These are phyloP conservation scores for Sebastolobus alascanus DNA, from an alignment of 2,797 vertebrate genomes.

Conservation along the genomic window DNA sequence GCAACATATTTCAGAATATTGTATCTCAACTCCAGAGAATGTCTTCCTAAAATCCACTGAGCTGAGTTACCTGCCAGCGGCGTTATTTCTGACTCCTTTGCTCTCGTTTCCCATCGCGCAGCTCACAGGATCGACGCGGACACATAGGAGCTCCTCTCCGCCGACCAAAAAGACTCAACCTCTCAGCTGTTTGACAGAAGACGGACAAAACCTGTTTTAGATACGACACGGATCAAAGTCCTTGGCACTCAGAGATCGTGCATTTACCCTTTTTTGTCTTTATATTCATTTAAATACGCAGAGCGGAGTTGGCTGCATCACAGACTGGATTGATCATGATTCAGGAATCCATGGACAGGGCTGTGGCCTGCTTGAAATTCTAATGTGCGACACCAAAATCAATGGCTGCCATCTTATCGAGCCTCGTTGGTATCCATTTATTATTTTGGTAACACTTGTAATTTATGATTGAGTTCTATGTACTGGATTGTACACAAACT, in stretches of 20 bases:
- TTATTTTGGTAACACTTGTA: slow-evolving; percentile 70
- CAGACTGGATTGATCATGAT: slow-evolving; percentile 54
- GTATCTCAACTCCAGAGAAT: slow-evolving; percentile 8
- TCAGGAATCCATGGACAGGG: slow-evolving; percentile 55
- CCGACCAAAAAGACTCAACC: slow-evolving; percentile 51
- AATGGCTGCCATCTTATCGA: slow-evolving; percentile 54
- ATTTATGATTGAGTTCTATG: slow-evolving; percentile 67
- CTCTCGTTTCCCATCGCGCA: slow-evolving; percentile 69
- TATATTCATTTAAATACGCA: slow-evolving; percentile 74
- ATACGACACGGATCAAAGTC: slow-evolving; percentile 63
- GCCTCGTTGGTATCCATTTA: slow-evolving; percentile 62
- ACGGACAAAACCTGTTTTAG: slow-evolving; percentile 75
- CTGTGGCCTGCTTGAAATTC: slow-evolving; percentile 65
- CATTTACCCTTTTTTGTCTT: slow-evolving; percentile 72
- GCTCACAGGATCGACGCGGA: slow-evolving; percentile 98
- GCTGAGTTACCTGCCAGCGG: background rate
- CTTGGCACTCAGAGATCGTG: slow-evolving; percentile 68
- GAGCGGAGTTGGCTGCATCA: slow-evolving; percentile 55
- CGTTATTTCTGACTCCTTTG: slow-evolving; percentile 32
- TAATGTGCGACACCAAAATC: slow-evolving; percentile 63
- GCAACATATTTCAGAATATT: slow-evolving; percentile 32
- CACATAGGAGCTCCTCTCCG: slow-evolving; percentile 84
- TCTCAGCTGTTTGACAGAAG: slow-evolving; percentile 71
- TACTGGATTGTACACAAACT: slow-evolving; percentile 77
- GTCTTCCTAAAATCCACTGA: slow-evolving; percentile 3